These are phyloP conservation scores for Enteromius viviparus DNA, from an alignment of 2,797 vertebrate species.

Conservation along the genomic window DNA sequence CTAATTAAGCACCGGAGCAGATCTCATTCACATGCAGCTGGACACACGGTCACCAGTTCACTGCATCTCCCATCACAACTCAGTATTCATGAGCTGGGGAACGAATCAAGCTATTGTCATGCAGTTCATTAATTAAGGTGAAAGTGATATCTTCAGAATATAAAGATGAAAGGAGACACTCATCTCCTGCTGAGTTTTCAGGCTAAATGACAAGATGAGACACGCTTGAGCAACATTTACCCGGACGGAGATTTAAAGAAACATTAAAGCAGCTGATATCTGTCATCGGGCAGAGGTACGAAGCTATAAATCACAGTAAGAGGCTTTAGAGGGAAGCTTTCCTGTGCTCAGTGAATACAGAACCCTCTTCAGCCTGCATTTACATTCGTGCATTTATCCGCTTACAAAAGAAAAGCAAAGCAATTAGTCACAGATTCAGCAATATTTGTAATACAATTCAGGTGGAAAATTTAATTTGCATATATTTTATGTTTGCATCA, in stretches of 20 bases:
- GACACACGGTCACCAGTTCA: neutral
- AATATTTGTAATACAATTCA: neutral
- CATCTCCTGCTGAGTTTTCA: neutral
- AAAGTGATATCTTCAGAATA: neutral
- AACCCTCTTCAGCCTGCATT: neutral
- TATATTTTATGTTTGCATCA: neutral
- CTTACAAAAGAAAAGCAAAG: neutral
- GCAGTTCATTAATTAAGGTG: neutral
- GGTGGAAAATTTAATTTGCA: neutral
- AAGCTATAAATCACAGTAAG: neutral
- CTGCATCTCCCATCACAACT: neutral
- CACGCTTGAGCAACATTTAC: neutral
- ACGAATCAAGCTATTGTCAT: neutral
- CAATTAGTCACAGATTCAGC: neutral
- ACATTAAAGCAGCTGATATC: neutral
- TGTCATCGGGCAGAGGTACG: neutral
- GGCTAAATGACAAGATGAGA: neutral
- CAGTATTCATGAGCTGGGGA: constrained; percentile 1
- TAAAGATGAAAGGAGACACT: neutral
- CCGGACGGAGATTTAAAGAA: neutral
- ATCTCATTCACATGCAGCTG: constrained; percentile 38
- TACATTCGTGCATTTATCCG: neutral
- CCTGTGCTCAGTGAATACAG: neutral
- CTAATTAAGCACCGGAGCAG: constrained; percentile 29
- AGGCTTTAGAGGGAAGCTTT: neutral